These are phyloP conservation scores for Ophioderma brevispina DNA, from an alignment of 35 echinoderm and acorn worm species.

Conservation along the genomic window DNA sequence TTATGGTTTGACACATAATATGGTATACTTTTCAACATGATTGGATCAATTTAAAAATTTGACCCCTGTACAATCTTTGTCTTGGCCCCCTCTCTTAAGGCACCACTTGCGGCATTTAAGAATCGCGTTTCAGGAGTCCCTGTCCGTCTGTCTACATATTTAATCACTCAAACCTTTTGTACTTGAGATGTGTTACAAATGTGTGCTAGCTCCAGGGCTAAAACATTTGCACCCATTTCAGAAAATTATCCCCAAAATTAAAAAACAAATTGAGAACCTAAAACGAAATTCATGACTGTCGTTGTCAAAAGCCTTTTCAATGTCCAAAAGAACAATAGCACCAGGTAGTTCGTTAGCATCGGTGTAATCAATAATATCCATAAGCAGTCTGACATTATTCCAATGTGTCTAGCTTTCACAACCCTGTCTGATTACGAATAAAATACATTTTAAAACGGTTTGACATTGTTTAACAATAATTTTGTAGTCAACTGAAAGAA, in stretches of 20 bases:
- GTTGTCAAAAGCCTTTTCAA: slow-evolving; percentile 47
- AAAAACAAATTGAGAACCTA: slow-evolving; percentile 16
- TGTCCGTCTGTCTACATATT: too few relatives aligned
- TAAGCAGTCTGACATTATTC: neutral
- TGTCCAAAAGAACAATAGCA: neutral
- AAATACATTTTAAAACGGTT: slow-evolving; percentile 14
- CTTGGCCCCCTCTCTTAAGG: too few relatives aligned
- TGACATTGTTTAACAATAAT: neutral
- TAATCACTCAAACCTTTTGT: too few relatives aligned
- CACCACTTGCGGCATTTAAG: too few relatives aligned
- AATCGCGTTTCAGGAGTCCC: too few relatives aligned
- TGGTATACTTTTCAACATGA: too few relatives aligned
- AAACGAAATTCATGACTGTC: slow-evolving; percentile 19
- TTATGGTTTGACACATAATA: too few relatives aligned
- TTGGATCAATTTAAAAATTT: too few relatives aligned
- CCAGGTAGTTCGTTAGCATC: slow-evolving; percentile 7
- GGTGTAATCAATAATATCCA: neutral
- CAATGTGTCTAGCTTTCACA: slow-evolving; percentile 12
- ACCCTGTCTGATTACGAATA: neutral
- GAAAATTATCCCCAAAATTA: slow-evolving; percentile 2
- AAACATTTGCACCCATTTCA: neutral
- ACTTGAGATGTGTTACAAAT: too few relatives aligned
- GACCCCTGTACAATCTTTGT: too few relatives aligned
- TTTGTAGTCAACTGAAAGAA: neutral
- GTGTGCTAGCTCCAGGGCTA: too few relatives aligned